phyloP scores from a whole-genome alignment of 2,113 vertebrate species.

The Antechinus flavipes region DNA sequence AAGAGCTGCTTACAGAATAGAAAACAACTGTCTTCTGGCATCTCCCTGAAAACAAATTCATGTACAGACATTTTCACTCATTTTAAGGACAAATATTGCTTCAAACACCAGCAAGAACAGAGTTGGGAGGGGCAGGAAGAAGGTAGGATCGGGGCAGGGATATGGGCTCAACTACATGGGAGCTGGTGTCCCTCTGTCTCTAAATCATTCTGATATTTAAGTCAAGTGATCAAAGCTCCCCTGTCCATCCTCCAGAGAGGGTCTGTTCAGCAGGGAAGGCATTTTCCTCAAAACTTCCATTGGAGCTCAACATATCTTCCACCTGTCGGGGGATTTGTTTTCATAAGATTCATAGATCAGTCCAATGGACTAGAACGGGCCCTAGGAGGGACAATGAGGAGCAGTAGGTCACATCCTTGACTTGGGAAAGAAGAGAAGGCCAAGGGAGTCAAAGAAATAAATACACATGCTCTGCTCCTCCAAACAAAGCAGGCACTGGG shows the following conservation, averaged over 20 bases:
- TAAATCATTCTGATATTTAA: background rate
- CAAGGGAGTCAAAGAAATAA: constrained; percentile 17
- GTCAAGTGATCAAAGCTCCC: constrained; percentile 17
- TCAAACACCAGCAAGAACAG: background rate
- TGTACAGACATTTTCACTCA: constrained; percentile 26
- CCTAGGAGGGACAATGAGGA: background rate
- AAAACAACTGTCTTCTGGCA: constrained; percentile 57
- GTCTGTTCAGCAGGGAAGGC: background rate
- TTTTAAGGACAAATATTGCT: constrained; percentile 50
- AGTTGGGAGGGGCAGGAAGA: fast-evolving
- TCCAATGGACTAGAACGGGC: constrained; percentile 3
- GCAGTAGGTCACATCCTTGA: background rate
- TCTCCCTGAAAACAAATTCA: constrained; percentile 18
- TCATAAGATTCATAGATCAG: constrained; percentile 15
- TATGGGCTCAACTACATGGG: background rate
- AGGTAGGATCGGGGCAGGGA: constrained; percentile 22
- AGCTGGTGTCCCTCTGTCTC: too few relatives aligned
- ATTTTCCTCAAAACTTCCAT: background rate
- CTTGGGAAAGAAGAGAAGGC: background rate
- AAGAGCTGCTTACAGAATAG: constrained; percentile 30
- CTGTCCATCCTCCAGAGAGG: constrained; percentile 4
- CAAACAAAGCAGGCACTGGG: background rate
- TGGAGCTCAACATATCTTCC: background rate
- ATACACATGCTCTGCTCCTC: background rate
- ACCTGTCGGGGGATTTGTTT: constrained; percentile 6